Conservation (phyloP, 2,797 vertebrate species). For the Xenopus petersii region DNA sequence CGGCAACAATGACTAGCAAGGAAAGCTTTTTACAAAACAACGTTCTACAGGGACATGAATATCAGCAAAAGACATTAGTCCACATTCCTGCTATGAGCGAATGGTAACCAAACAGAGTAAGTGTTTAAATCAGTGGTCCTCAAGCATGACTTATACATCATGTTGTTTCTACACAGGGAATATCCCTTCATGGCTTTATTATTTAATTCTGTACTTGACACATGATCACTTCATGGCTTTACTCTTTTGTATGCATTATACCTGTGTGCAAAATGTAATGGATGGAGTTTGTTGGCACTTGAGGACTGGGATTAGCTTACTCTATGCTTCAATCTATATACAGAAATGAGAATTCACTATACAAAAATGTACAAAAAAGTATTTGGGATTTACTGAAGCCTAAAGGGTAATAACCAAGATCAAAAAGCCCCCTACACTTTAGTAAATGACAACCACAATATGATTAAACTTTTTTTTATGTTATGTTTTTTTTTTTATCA, state of each 20-base stretch:
- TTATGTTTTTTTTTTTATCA: neutral
- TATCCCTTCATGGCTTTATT: neutral
- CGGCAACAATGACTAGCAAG: constrained; percentile 17
- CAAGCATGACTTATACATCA: neutral
- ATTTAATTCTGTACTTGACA: neutral
- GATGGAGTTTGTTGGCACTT: neutral
- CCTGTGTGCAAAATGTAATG: neutral
- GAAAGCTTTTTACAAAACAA: constrained; percentile 13
- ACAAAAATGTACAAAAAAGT: too few relatives aligned
- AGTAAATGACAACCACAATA: too few relatives aligned
- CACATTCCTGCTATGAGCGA: too few relatives aligned
- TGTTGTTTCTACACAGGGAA: neutral
- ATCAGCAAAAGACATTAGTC: constrained; percentile 25
- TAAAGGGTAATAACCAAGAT: too few relatives aligned
- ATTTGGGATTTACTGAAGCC: too few relatives aligned
- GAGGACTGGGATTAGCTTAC: neutral
- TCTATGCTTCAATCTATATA: neutral
- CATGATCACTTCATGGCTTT: neutral
- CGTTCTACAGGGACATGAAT: constrained; percentile 33
- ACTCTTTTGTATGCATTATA: neutral
- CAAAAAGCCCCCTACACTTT: too few relatives aligned
- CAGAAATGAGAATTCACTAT: too few relatives aligned
- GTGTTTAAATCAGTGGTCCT: neutral
- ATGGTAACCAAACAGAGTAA: neutral
- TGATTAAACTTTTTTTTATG: neutral